Percentiles rank a stretch among this genome's conserved stretches.
Conservation (phyloP, 2,888 invertebrate species). For the Erannis defoliaria region DNA sequence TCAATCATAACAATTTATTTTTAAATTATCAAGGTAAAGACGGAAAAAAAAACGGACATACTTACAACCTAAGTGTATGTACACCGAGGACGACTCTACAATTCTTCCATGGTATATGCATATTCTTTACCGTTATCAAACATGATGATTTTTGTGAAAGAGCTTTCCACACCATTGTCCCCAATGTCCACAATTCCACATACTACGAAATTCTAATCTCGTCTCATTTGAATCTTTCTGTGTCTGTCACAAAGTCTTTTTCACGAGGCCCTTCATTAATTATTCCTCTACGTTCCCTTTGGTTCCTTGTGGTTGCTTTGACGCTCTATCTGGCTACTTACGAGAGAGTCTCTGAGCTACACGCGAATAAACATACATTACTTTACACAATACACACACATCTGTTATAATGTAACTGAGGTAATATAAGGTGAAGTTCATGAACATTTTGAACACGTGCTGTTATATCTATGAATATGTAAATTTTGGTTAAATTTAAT, state of each 20-base stretch:
- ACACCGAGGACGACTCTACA: neutral
- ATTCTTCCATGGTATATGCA: neutral
- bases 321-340: constrained; percentile 10
- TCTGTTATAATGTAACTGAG: neutral
- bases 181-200: neutral
- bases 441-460: constrained; percentile 1
- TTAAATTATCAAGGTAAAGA: no score
- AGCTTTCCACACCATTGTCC: neutral
- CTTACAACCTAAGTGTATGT: neutral
- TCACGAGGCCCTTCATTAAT: constrained; percentile 22
- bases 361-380: neutral
- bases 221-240: constrained; percentile 22
- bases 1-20: no score
- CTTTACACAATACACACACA: no score
- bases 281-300: constrained; percentile 27
- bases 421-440: constrained; percentile 18
- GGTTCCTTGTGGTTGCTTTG: constrained; percentile 33
- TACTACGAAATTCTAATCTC: constrained; percentile 16
- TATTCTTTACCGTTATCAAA: neutral
- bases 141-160: neutral
- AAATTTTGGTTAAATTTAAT: constrained; percentile 3
- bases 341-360: neutral
- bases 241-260: constrained; percentile 20
- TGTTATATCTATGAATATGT: constrained; percentile 7
- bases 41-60: no score